Evolutionary conservation across 2,888 invertebrate species (phyloP).

Genomic region (Geotrupes spiniger): DNA sequence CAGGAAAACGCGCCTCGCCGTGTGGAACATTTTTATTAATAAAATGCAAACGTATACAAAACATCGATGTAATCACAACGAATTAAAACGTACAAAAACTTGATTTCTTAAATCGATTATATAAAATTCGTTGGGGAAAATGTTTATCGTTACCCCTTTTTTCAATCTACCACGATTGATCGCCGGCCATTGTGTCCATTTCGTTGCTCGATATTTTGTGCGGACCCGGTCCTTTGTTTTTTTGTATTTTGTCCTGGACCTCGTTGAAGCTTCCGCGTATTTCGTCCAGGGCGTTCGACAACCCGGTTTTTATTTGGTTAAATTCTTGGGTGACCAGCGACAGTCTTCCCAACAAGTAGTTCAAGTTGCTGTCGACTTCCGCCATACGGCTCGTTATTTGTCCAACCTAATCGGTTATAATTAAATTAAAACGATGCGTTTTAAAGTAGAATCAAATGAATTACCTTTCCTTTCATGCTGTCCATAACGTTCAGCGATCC

Average conservation of each 20-base stretch:
- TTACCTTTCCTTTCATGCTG: constrained; percentile 72
- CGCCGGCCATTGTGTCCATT: constrained; percentile 18
- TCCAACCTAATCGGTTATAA: constrained; percentile 67
- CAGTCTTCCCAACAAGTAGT: constrained; percentile 75
- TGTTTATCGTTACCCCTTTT: too few species aligned
- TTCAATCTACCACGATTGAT: too few species aligned
- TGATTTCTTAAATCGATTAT: too few species aligned
- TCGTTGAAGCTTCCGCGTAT: constrained; percentile 64
- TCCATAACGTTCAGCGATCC: constrained; percentile 74
- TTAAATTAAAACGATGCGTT: constrained; percentile 7
- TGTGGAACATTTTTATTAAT: too few species aligned
- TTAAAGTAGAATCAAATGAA: neutral
- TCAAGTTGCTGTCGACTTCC: constrained; percentile 78
- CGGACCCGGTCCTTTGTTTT: constrained; percentile 59
- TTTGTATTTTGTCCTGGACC: constrained; percentile 55
- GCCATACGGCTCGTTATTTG: constrained; percentile 73
- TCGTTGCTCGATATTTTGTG: constrained; percentile 52
- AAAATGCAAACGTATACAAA: too few species aligned
- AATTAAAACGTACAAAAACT: too few species aligned
- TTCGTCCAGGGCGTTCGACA: constrained; percentile 70
- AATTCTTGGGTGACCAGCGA: constrained; percentile 83
- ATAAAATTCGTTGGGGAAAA: too few species aligned
- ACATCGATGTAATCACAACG: too few species aligned
- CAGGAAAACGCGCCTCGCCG: too few species aligned
- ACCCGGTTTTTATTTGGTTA: constrained; percentile 72